Percentiles rank a stretch among this genome's conserved stretches.
Evolutionary conservation across 2,797 vertebrate species (phyloP).

Genomic region (Microchirus variegatus): DNA sequence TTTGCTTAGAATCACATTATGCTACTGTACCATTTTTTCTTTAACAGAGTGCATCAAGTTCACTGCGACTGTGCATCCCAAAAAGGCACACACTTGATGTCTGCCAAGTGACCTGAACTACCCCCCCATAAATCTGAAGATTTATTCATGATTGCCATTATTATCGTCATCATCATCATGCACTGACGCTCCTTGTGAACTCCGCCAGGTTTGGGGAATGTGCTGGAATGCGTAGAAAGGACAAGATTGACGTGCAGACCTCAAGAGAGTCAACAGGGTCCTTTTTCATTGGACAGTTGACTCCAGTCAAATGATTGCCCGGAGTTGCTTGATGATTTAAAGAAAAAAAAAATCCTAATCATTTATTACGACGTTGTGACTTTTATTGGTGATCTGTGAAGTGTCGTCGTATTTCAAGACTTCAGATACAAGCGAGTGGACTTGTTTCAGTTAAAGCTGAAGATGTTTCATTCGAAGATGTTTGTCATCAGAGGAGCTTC

Average conservation of each 20-base stretch:
- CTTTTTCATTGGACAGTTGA: slow-evolving; percentile 32
- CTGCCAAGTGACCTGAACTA: slow-evolving; percentile 30
- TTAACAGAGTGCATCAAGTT: slow-evolving; percentile 62
- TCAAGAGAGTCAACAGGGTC: slow-evolving; percentile 27
- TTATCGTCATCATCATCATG: slow-evolving; percentile 45
- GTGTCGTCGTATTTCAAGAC: too few relatives aligned
- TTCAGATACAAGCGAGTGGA: background rate
- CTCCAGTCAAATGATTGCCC: slow-evolving; percentile 26
- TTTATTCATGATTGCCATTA: slow-evolving; percentile 51
- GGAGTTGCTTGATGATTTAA: slow-evolving; percentile 20
- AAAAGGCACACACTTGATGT: slow-evolving; percentile 39
- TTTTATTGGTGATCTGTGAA: background rate
- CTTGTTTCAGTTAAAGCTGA: background rate
- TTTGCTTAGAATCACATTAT: slow-evolving; percentile 41
- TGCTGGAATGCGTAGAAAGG: slow-evolving; percentile 43
- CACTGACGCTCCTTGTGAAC: slow-evolving; percentile 26
- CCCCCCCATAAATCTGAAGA: slow-evolving; percentile 33
- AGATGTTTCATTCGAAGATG: background rate
- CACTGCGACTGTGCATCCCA: slow-evolving; percentile 41
- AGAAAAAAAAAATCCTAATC: slow-evolving; percentile 20
- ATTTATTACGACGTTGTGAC: background rate
- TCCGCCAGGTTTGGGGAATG: slow-evolving; percentile 52
- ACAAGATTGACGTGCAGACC: slow-evolving; percentile 33
- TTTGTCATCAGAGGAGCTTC: too few relatives aligned
- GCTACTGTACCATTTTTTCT: slow-evolving; percentile 48